phyloP scores from a whole-genome alignment of 2,797 vertebrate genomes.

The Squalus acanthias region DNA sequence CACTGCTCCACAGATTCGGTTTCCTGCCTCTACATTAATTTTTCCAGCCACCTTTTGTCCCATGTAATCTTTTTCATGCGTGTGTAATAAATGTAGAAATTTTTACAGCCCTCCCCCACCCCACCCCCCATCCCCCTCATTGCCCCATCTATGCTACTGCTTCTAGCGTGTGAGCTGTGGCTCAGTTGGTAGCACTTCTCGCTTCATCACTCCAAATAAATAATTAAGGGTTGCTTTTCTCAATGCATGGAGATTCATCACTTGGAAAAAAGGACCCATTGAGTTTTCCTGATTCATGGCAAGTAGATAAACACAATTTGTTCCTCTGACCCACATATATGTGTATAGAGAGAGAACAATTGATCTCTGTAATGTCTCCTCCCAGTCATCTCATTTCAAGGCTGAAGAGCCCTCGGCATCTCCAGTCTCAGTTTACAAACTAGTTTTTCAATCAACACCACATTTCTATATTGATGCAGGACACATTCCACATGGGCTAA shows the following conservation, averaged over 20 bases:
- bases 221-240: not conserved
- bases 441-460: not conserved
- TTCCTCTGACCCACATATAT: not conserved
- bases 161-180: too few species aligned
- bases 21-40: not conserved
- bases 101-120: not conserved
- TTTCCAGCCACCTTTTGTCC: too few species aligned
- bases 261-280: not conserved
- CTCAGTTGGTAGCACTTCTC: too few species aligned
- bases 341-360: too few species aligned
- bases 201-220: too few species aligned
- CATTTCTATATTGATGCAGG: not conserved
- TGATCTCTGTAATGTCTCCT: too few species aligned
- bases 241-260: not conserved
- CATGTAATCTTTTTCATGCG: not conserved
- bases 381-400: not conserved
- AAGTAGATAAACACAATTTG: not conserved
- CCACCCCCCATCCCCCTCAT: not conserved
- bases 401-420: not conserved
- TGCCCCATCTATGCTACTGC: too few species aligned
- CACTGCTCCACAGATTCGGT: not conserved
- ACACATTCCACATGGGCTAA: not conserved
- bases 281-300: not conserved
- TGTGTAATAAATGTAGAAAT: not conserved
- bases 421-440: not conserved